Base-by-base conservation (phyloP, 92 coral and sea anemone genomes). In the Epizoanthus fatuus region DNA sequence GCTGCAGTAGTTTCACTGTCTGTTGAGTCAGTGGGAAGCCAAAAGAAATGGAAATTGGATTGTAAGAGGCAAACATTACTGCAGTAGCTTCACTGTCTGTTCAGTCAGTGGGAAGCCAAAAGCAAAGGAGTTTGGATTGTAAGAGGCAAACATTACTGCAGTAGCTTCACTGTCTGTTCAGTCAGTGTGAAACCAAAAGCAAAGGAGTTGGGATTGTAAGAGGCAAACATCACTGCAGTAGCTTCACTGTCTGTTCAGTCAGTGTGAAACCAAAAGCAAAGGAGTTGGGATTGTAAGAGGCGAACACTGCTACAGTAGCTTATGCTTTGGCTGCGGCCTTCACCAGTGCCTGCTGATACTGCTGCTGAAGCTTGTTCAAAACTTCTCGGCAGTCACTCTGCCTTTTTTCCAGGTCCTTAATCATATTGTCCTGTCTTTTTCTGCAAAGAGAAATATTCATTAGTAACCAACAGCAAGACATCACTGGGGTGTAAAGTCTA, bases 331-430 rank as follows among this genome's bases (percentile, higher is more conserved):
- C 86, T 3, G 95, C 98, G 19, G 95, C 95, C 85, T 97, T 95
- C 65, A 95, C 89, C 4, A 95, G 85, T 65, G 92, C 92, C 82
- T 92, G 99, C 64, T 97, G 99, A 55, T 95, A 97, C 9, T 95
- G 98, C 25, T 97, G 98, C 69, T 97, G 99, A 17, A 97, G 89
- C 62, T 92, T 93, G 93, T 91, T 91, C 1, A 97, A 80, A 52
- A 68, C 83, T 72, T 97, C 97, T 81, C 95, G 92, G 63, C 96
- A 91, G 25, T 80, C 69, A 7, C 75, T 62, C 42, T 93, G 94
- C 89, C 92, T 97, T 79, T 91, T 95, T 85, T 97, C 99, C 71
- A 92, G 81, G 16, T 97, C 99, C 80, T 97, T 91, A 44, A 97
- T 95, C 5, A 75, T 14, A 22, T 59, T 49, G 44, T 97, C 99